Evolutionary conservation across 2,888 invertebrate species (phyloP).

Genomic region (Melieria crassipennis): DNA sequence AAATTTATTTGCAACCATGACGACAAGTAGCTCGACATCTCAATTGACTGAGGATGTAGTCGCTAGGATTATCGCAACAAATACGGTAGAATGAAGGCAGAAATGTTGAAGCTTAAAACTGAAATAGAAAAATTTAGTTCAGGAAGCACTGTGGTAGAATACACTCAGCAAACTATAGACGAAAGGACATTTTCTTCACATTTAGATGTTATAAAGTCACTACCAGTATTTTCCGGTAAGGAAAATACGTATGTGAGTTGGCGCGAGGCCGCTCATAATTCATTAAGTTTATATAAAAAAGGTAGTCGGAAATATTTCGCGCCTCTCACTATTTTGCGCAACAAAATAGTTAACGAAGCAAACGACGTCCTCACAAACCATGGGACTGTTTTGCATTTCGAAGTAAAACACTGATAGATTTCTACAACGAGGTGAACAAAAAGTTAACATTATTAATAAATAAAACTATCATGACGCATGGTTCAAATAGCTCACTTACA

Average conservation of each 20-base stretch:
- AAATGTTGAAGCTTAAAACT: too few species aligned
- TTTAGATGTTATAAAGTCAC: too few species aligned
- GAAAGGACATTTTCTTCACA: too few species aligned
- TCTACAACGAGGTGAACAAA: constrained; percentile 29
- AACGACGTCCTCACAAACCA: constrained; percentile 33
- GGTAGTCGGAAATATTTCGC: constrained; percentile 36
- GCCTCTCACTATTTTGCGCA: constrained; percentile 31
- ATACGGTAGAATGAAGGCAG: too few species aligned
- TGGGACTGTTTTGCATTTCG: constrained; percentile 34
- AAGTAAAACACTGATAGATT: constrained; percentile 14
- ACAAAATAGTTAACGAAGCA: constrained; percentile 21
- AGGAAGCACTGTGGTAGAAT: too few species aligned
- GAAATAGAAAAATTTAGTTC: too few species aligned
- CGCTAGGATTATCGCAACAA: too few species aligned
- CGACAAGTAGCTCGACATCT: too few species aligned
- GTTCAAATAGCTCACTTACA: background rate
- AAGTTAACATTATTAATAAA: constrained; percentile 23
- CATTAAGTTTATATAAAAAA: constrained; percentile 28
- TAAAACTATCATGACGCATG: constrained; percentile 30
- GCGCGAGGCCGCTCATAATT: constrained; percentile 36
- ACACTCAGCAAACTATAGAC: too few species aligned
- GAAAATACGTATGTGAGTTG: constrained; percentile 26
- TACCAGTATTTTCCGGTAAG: too few species aligned
- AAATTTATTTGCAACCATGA: too few species aligned
- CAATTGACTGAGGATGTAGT: too few species aligned